Percentiles rank a stretch among this genome's conserved stretches.
These are phyloP conservation scores for Pedetes capensis DNA, from an alignment of 2,113 vertebrate genomes.

Conservation along the genomic window DNA sequence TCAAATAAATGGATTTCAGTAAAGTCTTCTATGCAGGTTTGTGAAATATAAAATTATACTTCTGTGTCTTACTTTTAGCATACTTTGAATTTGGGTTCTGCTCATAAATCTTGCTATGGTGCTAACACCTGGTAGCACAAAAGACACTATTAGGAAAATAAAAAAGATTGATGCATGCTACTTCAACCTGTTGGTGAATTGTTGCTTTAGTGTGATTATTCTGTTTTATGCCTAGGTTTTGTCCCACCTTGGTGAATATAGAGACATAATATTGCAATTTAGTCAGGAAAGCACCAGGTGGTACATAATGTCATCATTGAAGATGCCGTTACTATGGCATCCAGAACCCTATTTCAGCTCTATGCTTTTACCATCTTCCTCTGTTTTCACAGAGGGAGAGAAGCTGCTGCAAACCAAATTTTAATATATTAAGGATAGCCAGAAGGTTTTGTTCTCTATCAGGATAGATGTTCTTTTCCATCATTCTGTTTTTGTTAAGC, in stretches of 20 bases:
- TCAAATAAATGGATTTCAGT: conserved; percentile 28
- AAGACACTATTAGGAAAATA: conserved; percentile 48
- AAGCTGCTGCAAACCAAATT: conserved; percentile 60
- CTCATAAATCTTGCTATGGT: conserved; percentile 44
- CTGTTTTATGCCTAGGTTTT: conserved; percentile 49
- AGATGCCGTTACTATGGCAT: conserved; percentile 64
- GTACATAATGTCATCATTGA: conserved; percentile 62
- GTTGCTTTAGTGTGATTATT: conserved; percentile 55
- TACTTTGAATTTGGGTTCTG: conserved; percentile 38
- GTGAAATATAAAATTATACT: background rate
- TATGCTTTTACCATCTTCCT: conserved; percentile 52
- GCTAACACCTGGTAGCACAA: conserved; percentile 51
- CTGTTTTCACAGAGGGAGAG: conserved; percentile 58
- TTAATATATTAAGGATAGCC: conserved; percentile 64
- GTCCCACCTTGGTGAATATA: conserved; percentile 44
- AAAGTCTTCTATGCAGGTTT: background rate
- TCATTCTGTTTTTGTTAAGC: conserved; percentile 7
- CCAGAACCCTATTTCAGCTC: conserved; percentile 58
- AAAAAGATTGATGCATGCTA: conserved; percentile 51
- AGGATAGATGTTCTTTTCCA: conserved; percentile 50
- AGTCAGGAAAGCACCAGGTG: conserved; percentile 65
- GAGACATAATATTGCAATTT: conserved; percentile 60
- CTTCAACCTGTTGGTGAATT: conserved; percentile 42
- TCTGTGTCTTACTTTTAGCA: conserved; percentile 15
- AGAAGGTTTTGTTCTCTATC: conserved; percentile 59